Evolutionary conservation across 2,113 vertebrate genomes (phyloP).

Genomic region (Sapajus apella): DNA sequence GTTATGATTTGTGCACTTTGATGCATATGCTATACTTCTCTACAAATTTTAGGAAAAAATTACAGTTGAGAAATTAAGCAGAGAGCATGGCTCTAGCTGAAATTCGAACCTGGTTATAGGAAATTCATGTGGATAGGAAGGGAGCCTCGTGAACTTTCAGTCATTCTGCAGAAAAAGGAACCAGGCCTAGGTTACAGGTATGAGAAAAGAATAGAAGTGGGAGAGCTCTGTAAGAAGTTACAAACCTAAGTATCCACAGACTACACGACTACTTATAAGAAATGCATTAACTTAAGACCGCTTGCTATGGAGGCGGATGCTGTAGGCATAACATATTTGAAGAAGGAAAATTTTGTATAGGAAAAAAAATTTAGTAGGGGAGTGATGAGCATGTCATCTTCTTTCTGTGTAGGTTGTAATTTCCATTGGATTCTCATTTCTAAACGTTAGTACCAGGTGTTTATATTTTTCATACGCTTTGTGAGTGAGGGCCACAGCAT

Average conservation of each 20-base stretch:
- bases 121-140: background rate
- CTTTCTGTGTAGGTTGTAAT: background rate
- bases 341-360: background rate
- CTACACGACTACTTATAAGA: fast-evolving
- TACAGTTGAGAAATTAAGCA: background rate
- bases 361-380: background rate
- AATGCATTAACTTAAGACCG: background rate
- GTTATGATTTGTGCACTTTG: background rate
- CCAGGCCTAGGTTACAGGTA: background rate
- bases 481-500: background rate
- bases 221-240: background rate
- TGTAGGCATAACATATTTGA: background rate
- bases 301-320: no score
- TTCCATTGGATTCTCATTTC: background rate
- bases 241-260: background rate
- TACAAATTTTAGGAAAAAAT: background rate
- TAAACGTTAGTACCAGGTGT: background rate
- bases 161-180: background rate
- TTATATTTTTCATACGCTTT: background rate
- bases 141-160: background rate
- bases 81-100: background rate
- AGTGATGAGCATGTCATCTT: background rate
- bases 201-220: background rate
- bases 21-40: background rate
- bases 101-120: background rate